A percentile compares a stretch with the other conserved stretches of the same genome.
Evolutionary conservation across 2,113 vertebrate genomes (phyloP).

Genomic region (Oxyura jamaicensis): DNA sequence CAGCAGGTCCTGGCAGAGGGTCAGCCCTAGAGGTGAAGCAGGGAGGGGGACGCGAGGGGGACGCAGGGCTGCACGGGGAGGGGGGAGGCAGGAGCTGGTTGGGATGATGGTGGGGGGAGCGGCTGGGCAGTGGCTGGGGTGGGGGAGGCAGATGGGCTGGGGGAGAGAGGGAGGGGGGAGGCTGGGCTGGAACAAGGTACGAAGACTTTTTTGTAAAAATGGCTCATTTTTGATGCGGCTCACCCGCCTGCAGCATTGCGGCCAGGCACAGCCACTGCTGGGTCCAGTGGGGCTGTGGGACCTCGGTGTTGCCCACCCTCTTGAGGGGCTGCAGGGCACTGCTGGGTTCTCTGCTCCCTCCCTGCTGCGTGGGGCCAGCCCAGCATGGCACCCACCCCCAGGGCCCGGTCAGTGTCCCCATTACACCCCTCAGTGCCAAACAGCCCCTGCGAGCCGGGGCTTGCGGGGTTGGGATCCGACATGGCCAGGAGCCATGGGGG

Average conservation of each 20-base stretch:
- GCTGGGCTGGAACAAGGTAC: too few relatives aligned
- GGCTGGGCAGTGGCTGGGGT: too few relatives aligned
- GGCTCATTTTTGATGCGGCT: not conserved
- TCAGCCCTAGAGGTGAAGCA: too few relatives aligned
- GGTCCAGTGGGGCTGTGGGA: not conserved
- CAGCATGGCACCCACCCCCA: too few relatives aligned
- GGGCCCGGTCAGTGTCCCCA: not conserved
- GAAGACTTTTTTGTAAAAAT: not conserved
- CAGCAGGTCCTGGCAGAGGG: not conserved
- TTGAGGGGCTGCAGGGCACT: not conserved
- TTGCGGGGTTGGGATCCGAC: accelerated
- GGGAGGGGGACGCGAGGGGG: too few relatives aligned
- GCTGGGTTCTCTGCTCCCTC: not conserved
- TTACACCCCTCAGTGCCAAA: not conserved
- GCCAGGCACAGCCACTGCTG: not conserved
- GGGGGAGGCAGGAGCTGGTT: too few relatives aligned
- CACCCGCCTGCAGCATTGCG: not conserved
- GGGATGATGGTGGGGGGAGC: too few relatives aligned
- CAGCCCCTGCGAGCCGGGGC: accelerated
- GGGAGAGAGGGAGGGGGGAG: too few relatives aligned
- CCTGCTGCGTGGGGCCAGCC: too few relatives aligned
- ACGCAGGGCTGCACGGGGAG: too few relatives aligned
- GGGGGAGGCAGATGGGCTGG: too few relatives aligned
- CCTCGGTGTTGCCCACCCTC: accelerated
- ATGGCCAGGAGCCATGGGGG: accelerated